A percentile compares a stretch with the other conserved stretches of the same genome.
Evolutionary conservation across 2,888 invertebrate species (phyloP).

Genomic region (Drosophila putrida): DNA sequence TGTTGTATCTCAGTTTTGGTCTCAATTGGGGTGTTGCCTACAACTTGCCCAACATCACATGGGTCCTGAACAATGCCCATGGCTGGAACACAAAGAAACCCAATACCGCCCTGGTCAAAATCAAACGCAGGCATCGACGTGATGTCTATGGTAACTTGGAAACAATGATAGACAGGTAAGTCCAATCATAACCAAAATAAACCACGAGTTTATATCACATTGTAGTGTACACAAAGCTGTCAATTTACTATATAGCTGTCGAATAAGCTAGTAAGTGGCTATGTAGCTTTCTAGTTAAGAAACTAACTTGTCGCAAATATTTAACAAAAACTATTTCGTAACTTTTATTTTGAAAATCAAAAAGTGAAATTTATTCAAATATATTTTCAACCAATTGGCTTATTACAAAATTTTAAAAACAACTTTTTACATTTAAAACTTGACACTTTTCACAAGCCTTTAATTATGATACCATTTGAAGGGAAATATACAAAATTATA

Average conservation of each 20-base stretch:
- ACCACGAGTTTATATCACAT: background rate
- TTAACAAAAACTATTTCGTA: no score
- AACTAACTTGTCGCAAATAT: no score
- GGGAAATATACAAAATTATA: no score
- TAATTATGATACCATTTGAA: no score
- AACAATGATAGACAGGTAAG: slow-evolving; percentile 89
- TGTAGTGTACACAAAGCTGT: background rate
- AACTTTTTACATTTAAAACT: no score
- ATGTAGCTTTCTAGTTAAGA: background rate
- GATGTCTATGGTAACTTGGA: slow-evolving; percentile 90
- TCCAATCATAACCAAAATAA: slow-evolving; percentile 18
- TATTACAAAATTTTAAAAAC: no score
- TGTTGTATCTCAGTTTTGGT: slow-evolving; percentile 88
- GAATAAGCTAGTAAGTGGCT: background rate
- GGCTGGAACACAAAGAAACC: slow-evolving; percentile 67
- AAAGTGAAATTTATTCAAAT: no score
- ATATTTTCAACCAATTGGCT: no score
- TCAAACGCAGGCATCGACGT: slow-evolving; percentile 88
- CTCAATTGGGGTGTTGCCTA: slow-evolving; percentile 91
- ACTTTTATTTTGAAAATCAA: no score
- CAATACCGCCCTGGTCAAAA: slow-evolving; percentile 53
- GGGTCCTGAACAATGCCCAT: slow-evolving; percentile 85
- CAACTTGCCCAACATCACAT: slow-evolving; percentile 87
- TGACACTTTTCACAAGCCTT: no score
- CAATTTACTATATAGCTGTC: no score